These are phyloP conservation scores for Anguilla rostrata DNA, from an alignment of 2,113 vertebrate genomes.

Conservation along the genomic window DNA sequence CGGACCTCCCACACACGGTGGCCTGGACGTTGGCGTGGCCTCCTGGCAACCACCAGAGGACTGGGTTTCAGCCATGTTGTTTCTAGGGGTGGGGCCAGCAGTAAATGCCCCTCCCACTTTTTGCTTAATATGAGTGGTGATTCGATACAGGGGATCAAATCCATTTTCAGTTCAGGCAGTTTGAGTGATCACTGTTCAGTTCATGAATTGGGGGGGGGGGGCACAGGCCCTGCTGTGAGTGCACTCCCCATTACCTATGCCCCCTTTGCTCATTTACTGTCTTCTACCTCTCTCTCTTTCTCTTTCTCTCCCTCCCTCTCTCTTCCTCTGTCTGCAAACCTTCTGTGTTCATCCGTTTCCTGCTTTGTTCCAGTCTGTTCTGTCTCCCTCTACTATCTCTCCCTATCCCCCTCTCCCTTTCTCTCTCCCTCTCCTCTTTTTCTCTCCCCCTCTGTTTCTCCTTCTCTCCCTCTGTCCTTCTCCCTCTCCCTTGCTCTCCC, in stretches of 20 bases:
- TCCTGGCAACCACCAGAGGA: not conserved
- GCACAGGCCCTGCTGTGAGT: too few species aligned
- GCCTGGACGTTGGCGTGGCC: not conserved
- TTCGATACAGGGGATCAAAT: not conserved
- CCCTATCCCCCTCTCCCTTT: too few species aligned
- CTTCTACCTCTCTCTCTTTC: not conserved
- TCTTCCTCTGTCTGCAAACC: not conserved
- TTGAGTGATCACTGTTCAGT: too few species aligned
- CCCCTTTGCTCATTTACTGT: too few species aligned
- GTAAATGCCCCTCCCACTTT: not conserved
- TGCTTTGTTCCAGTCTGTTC: too few species aligned
- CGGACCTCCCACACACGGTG: slow-evolving; percentile 13
- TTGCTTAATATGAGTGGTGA: not conserved
- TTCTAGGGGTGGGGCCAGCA: not conserved
- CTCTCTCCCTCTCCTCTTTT: too few species aligned
- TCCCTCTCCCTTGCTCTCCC: not conserved
- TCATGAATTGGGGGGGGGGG: not conserved
- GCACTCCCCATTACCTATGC: too few species aligned
- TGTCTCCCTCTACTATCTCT: too few species aligned
- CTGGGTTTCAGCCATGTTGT: not conserved
- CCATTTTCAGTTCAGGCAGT: not conserved
- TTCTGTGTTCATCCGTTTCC: too few species aligned
- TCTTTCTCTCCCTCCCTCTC: not conserved
- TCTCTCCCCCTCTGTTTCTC: not conserved
- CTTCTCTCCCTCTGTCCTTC: not conserved